A percentile compares a stretch with the other conserved stretches of the same genome.
These are phyloP conservation scores for Drosophila birchii DNA, from an alignment of 2,888 invertebrate genomes.

Conservation along the genomic window DNA sequence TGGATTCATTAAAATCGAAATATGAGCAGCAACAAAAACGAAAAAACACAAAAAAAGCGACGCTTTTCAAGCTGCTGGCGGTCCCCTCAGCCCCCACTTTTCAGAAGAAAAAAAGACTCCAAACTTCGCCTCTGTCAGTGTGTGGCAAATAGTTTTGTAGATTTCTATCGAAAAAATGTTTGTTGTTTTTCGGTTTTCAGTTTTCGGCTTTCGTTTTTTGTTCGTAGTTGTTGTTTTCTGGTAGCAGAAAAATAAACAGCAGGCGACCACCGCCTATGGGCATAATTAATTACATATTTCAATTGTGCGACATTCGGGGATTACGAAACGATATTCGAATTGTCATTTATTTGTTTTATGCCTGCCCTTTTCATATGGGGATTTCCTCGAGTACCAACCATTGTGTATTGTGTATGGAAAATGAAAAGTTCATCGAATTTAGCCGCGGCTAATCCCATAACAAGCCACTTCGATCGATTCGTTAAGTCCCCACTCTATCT, in stretches of 20 bases:
- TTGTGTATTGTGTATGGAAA: conserved; percentile 29
- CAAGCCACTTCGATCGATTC: conserved; percentile 29
- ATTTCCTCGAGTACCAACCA: conserved; percentile 23
- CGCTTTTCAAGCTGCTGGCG: conserved; percentile 42
- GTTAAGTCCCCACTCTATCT: conserved; percentile 6
- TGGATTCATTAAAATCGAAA: conserved; percentile 78
- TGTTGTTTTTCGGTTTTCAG: conserved; percentile 27
- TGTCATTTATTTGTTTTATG: conserved; percentile 46
- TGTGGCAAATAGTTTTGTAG: conserved; percentile 79
- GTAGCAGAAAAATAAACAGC: conserved; percentile 74
- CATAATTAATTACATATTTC: conserved; percentile 64
- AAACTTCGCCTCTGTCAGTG: conserved; percentile 30
- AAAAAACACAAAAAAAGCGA: conserved; percentile 29
- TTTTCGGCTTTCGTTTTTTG: conserved; percentile 28
- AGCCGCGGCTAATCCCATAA: conserved; percentile 28
- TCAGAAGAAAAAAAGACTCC: conserved; percentile 10
- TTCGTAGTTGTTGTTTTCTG: conserved; percentile 47
- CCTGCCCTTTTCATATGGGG: conserved; percentile 36
- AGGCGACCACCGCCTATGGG: conserved; percentile 62
- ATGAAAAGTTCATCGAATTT: conserved; percentile 34
- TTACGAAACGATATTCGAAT: conserved; percentile 66
- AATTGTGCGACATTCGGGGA: conserved; percentile 74
- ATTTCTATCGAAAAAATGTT: conserved; percentile 65
- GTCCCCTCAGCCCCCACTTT: conserved; percentile 24
- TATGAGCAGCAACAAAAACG: conserved; percentile 67